Evolutionary conservation across 2,113 vertebrate genomes (phyloP), one percentile per base, ranked within the genome.

Genomic region (Onychostoma macrolepis): DNA sequence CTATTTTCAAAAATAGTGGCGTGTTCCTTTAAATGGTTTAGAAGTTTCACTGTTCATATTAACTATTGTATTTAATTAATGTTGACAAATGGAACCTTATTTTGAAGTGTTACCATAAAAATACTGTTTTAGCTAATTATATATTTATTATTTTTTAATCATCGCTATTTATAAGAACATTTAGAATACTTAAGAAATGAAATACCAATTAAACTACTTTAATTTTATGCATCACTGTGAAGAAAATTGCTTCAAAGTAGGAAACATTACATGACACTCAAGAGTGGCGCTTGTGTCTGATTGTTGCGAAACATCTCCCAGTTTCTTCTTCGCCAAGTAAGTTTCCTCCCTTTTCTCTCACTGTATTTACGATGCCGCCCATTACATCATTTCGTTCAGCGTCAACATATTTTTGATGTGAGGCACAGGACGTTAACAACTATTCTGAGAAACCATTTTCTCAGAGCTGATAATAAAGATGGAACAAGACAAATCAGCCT

Each of bases 381-480:
- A 91, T 93, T 92, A 91, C 90, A 91, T 90, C 80, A 90, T 92
- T 92, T 93, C 69, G 87, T 85, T 77, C 83, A 72, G 90, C 88
- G 80, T 84, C 90, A 89, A 85, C 88, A 88, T 85, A 71, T 87
- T 92, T 83, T 77, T 87, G 87, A 90, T 78, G 90, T 74, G 90
- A 93, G 91, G 82, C 85, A 84, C 71, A 77, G 83, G 86, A 87
- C 85, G 89, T 90, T 53, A 92, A 94, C 93, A 94, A 86, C 89
- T 41, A 24, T 79, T 85, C 85, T 93, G 85, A 92, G 89, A 92
- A 93, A 92, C 91, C 89, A 91, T 92, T 92, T 92, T 88, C 87
- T 89, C 86, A 78, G 86, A 93, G 90, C 88, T 88, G 91, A 93
- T 90, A 87, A 91, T 76, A 86, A 85, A 87, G 88, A 84, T 21